Conservation (phyloP, 2,888 invertebrate genomes). For the Drosophila setosimentum region DNA sequence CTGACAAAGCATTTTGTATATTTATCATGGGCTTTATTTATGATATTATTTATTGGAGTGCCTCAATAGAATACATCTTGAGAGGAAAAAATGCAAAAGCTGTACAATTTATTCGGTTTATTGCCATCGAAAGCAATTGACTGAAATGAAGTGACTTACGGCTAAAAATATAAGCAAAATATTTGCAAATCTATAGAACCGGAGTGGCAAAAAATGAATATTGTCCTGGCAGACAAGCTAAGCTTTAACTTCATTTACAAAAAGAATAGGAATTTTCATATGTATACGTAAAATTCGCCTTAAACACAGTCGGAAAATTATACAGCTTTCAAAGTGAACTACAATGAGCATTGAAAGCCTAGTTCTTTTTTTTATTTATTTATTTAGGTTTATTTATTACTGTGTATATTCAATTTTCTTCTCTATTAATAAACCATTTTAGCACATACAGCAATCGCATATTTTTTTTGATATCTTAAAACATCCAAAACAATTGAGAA, state of each 20-base stretch:
- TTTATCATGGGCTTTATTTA: conserved; percentile 46
- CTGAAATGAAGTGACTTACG: conserved; percentile 47
- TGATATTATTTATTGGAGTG: conserved; percentile 25
- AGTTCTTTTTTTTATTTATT: neutral
- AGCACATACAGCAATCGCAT: no score
- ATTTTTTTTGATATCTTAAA: no score
- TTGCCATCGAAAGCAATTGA: conserved; percentile 41
- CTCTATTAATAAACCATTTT: no score
- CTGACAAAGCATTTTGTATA: conserved; percentile 58
- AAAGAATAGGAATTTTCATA: no score
- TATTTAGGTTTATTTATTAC: neutral
- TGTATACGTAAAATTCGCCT: neutral
- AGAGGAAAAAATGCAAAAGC: conserved; percentile 23
- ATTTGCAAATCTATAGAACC: neutral
- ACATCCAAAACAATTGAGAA: no score
- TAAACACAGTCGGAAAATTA: no score
- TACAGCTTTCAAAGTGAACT: neutral
- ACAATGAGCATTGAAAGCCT: neutral
- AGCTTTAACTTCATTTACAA: neutral
- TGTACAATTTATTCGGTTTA: conserved; percentile 13
- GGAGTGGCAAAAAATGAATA: neutral
- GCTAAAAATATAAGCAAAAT: neutral
- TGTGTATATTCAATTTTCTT: neutral
- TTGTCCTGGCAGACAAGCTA: neutral
- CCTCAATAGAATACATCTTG: conserved; percentile 29